phyloP scores from a whole-genome alignment of 2,888 invertebrate species.

The Drosophila niveifrons region DNA sequence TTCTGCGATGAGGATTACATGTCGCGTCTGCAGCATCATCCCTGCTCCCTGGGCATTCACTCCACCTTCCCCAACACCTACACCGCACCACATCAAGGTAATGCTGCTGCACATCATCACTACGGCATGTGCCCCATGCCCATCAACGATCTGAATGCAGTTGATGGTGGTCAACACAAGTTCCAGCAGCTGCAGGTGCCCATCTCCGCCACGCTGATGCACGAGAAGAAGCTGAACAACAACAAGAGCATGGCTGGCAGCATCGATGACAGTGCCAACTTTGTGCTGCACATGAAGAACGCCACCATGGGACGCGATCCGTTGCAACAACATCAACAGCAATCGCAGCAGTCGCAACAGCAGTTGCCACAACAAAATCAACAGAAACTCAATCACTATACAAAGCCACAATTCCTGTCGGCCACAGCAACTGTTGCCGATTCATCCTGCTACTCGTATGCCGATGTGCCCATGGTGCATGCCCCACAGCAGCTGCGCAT shows the following conservation, averaged over 20 bases:
- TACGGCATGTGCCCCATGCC: conserved; percentile 90
- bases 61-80: conserved; percentile 84
- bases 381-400: conserved; percentile 78
- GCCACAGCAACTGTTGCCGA: conserved; percentile 79
- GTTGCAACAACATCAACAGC: conserved; percentile 43
- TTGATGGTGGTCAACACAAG: conserved; percentile 76
- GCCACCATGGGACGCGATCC: conserved; percentile 64
- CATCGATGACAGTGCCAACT: conserved; percentile 80
- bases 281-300: conserved; percentile 84
- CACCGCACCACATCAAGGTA: conserved; percentile 85
- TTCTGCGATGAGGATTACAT: conserved; percentile 94
- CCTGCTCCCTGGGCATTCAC: conserved; percentile 84
- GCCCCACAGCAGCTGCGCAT: conserved; percentile 69
- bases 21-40: conserved; percentile 85
- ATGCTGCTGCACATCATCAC: conserved; percentile 82
- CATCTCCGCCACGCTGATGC: conserved; percentile 82
- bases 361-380: conserved; percentile 30
- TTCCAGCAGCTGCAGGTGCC: conserved; percentile 85
- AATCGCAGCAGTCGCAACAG: conserved; percentile 17
- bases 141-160: conserved; percentile 93
- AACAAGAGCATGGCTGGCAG: conserved; percentile 58
- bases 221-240: conserved; percentile 78
- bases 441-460: conserved; percentile 83
- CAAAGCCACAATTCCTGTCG: conserved; percentile 81
- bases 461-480: conserved; percentile 82